Conservation (phyloP, 2,113 vertebrate species). For the Notarius lentiginosus region DNA sequence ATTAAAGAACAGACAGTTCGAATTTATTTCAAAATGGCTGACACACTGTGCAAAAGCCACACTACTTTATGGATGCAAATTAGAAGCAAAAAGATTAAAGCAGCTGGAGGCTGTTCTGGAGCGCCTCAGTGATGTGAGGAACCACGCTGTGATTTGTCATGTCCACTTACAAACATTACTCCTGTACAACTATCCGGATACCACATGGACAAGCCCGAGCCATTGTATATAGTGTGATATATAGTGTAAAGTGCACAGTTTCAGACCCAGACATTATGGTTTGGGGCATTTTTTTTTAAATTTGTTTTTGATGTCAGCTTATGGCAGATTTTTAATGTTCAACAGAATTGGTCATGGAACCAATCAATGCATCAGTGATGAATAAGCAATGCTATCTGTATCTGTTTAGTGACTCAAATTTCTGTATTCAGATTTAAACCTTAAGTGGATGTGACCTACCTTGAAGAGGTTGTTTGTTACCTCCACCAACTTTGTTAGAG, state of each 20-base stretch:
- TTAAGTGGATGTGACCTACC: background rate
- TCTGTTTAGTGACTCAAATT: background rate
- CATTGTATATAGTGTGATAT: background rate
- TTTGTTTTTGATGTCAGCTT: background rate
- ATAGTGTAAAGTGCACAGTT: background rate
- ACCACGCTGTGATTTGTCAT: background rate
- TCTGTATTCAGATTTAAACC: background rate
- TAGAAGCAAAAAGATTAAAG: constrained; percentile 5
- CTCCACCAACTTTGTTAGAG: no score
- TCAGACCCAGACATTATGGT: background rate
- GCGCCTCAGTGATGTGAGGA: background rate
- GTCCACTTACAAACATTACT: background rate
- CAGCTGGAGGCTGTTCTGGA: background rate
- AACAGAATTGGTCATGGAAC: background rate
- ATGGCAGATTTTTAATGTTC: background rate
- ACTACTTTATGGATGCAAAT: background rate
- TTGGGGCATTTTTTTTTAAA: background rate
- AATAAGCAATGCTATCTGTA: background rate
- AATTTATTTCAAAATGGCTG: background rate
- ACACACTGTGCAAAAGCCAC: background rate
- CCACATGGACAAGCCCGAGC: background rate
- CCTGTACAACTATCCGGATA: background rate
- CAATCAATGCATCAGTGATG: background rate
- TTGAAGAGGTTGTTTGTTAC: background rate
- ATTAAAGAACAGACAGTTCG: background rate